Percentiles rank a stretch among this genome's conserved stretches.
phyloP scores from a whole-genome alignment of 1,140 invertebrate genomes.

The Drosophila athabasca region DNA sequence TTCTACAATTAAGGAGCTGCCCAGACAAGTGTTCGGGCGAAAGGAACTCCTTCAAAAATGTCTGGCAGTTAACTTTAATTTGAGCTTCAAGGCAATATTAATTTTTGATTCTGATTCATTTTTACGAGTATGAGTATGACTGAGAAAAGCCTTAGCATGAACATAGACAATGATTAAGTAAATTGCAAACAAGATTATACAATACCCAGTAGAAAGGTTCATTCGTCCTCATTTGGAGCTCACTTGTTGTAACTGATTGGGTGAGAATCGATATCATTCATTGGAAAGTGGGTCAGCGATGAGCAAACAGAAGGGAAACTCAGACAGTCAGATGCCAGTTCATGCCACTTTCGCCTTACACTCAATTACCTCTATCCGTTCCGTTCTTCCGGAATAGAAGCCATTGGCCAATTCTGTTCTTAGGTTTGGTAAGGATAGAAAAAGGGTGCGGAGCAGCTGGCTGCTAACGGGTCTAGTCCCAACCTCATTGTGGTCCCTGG shows the following conservation, averaged over 20 bases:
- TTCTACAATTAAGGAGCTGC: no score
- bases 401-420: constrained; percentile 30
- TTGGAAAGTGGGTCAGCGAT: no score
- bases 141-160: no score
- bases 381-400: not conserved
- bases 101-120: not conserved
- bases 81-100: not conserved
- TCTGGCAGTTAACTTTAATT: not conserved
- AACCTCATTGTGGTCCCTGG: constrained; percentile 36
- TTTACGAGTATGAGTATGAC: no score
- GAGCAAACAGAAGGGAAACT: no score
- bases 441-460: not conserved
- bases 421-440: not conserved
- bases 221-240: no score
- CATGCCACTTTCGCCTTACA: constrained; percentile 38
- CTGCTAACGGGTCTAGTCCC: constrained; percentile 12
- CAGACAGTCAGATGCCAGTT: constrained; percentile 5
- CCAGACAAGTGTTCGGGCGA: not conserved
- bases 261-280: no score
- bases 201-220: no score
- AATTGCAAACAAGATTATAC: no score
- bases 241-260: no score
- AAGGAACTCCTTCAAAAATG: not conserved
- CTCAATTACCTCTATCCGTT: constrained; percentile 44
- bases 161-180: no score